These are phyloP conservation scores for Chymomyza costata DNA, from an alignment of 1,140 invertebrate genomes.

Conservation along the genomic window DNA sequence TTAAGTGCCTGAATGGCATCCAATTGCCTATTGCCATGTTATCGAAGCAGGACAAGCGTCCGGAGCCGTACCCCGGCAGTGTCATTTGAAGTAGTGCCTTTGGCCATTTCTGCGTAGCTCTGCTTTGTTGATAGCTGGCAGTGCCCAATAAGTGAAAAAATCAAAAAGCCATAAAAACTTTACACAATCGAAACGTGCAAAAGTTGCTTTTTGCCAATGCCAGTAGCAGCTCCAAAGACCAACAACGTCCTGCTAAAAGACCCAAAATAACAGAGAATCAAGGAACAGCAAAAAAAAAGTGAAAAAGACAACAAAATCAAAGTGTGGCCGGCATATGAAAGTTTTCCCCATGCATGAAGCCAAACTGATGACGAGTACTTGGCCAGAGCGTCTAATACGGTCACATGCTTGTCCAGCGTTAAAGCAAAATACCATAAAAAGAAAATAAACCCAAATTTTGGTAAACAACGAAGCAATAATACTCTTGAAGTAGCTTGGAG, in stretches of 20 bases:
- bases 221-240: conserved; percentile 41
- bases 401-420: too few relatives aligned
- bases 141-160: conserved; percentile 69
- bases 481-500: too few relatives aligned
- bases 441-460: too few relatives aligned
- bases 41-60: conserved; percentile 17
- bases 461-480: too few relatives aligned
- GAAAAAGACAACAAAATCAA: conserved; percentile 62
- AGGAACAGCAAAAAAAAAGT: conserved; percentile 7
- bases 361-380: conserved; percentile 18
- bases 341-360: conserved; percentile 28
- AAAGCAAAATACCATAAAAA: too few relatives aligned
- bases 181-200: conserved; percentile 74
- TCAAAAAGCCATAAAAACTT: conserved; percentile 74
- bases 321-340: conserved; percentile 59
- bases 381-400: conserved; percentile 41
- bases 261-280: conserved; percentile 4
- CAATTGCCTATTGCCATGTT: conserved; percentile 35
- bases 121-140: not conserved
- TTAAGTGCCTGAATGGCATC: conserved; percentile 49
- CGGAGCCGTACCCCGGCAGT: not conserved
- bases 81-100: not conserved
- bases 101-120: not conserved
- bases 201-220: conserved; percentile 69
- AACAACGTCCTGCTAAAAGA: conserved; percentile 15